A percentile compares a stretch with the other conserved stretches of the same genome.
phyloP scores from a whole-genome alignment of 2,797 vertebrate genomes.

The Eulemur rubriventer region DNA sequence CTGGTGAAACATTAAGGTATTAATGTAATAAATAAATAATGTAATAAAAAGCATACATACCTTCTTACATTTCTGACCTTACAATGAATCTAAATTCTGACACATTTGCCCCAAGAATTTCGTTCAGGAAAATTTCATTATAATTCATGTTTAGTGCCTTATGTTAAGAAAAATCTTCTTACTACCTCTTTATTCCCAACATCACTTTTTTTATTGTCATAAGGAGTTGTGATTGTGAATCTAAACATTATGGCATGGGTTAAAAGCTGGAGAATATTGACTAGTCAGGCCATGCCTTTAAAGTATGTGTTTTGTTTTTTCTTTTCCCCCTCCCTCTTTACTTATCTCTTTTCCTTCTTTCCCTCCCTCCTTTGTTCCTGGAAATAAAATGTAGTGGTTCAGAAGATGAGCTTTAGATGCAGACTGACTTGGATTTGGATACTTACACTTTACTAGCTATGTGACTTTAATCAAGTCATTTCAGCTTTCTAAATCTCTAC shows the following conservation, averaged over 20 bases:
- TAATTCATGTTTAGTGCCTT: neutral
- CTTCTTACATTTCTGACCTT: neutral
- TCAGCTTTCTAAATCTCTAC: neutral
- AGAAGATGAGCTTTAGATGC: neutral
- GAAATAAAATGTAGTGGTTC: neutral
- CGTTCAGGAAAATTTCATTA: neutral
- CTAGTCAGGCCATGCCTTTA: neutral
- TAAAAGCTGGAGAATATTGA: neutral
- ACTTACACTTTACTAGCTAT: neutral
- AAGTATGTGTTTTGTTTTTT: neutral
- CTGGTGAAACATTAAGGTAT: neutral
- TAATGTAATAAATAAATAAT: neutral
- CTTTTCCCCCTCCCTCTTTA: rapidly evolving
- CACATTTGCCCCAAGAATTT: neutral
- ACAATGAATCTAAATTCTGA: neutral
- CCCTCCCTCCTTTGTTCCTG: too few species aligned
- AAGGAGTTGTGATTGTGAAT: neutral
- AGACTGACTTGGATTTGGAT: neutral
- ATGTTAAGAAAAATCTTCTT: neutral
- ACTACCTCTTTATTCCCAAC: neutral
- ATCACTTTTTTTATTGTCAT: neutral
- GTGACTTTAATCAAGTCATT: neutral
- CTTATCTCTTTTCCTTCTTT: too few species aligned
- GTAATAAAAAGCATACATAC: neutral
- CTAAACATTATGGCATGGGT: neutral